Conservation (phyloP, 1,140 invertebrate species). For the Tachypleus tridentatus region DNA sequence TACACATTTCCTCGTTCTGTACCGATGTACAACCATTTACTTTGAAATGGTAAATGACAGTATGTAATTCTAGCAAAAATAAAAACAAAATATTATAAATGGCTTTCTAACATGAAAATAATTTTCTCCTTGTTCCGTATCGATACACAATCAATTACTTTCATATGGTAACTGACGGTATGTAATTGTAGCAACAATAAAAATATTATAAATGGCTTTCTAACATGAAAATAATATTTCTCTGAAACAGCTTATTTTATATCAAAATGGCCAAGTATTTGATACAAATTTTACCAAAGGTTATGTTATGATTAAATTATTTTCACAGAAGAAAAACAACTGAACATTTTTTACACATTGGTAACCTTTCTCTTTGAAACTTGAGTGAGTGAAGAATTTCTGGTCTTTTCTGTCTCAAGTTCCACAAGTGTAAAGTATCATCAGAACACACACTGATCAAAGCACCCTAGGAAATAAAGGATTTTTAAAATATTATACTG, state of each 20-base stretch:
- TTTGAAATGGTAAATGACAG: neutral
- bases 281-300: too few relatives aligned
- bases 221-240: conserved; percentile 4
- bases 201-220: neutral
- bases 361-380: conserved; percentile 88
- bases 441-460: conserved; percentile 87
- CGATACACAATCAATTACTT: neutral
- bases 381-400: conserved; percentile 91
- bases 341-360: conserved; percentile 2
- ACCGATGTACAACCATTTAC: conserved; percentile 95
- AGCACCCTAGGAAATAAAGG: conserved; percentile 47
- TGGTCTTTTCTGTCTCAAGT: conserved; percentile 57
- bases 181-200: neutral
- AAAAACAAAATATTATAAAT: neutral
- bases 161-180: neutral
- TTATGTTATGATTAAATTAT: too few relatives aligned
- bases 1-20: conserved; percentile 97
- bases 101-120: neutral
- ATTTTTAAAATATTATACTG: too few relatives aligned
- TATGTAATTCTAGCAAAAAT: neutral
- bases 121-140: too few relatives aligned
- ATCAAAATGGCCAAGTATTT: too few relatives aligned
- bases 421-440: conserved; percentile 94
- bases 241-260: conserved; percentile 21
- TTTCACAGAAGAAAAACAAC: too few relatives aligned